Conservation (phyloP, 1,140 invertebrate species). For the Arctopsyche grandis region DNA sequence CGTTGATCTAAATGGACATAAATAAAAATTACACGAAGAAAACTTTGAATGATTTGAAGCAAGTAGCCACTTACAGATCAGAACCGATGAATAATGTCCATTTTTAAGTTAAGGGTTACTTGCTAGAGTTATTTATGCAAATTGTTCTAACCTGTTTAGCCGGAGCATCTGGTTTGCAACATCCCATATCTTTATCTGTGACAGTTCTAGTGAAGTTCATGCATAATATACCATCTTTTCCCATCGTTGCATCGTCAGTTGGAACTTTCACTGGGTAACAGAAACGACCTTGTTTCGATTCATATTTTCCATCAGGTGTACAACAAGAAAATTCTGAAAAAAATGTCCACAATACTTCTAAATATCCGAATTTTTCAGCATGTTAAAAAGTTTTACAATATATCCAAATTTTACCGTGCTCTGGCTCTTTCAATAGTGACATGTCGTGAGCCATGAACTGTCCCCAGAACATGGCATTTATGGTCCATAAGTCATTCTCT, state of each 20-base stretch:
- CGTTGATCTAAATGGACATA: conserved; percentile 70
- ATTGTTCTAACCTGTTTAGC: conserved; percentile 32
- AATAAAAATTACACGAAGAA: background rate
- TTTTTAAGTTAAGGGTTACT: too few species aligned
- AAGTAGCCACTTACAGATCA: too few species aligned
- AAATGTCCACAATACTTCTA: background rate
- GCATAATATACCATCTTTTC: conserved; percentile 48
- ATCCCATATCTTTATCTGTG: conserved; percentile 66
- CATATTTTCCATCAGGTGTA: conserved; percentile 33
- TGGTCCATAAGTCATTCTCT: conserved; percentile 10
- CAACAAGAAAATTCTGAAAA: conserved; percentile 43
- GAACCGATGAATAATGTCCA: too few species aligned
- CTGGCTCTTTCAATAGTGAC: conserved; percentile 55
- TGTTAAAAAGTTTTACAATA: background rate
- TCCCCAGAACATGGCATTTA: conserved; percentile 63
- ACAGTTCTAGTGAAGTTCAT: conserved; percentile 59
- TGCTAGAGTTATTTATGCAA: background rate
- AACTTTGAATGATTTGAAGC: background rate
- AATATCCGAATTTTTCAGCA: background rate
- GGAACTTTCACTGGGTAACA: conserved; percentile 51
- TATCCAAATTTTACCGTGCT: conserved; percentile 2
- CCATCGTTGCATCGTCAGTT: conserved; percentile 27
- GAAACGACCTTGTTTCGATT: conserved; percentile 22
- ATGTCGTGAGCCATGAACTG: conserved; percentile 71
- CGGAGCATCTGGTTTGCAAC: conserved; percentile 58